These are phyloP conservation scores for Alectoris magna DNA, from an alignment of 2,797 vertebrate genomes.

Conservation along the genomic window DNA sequence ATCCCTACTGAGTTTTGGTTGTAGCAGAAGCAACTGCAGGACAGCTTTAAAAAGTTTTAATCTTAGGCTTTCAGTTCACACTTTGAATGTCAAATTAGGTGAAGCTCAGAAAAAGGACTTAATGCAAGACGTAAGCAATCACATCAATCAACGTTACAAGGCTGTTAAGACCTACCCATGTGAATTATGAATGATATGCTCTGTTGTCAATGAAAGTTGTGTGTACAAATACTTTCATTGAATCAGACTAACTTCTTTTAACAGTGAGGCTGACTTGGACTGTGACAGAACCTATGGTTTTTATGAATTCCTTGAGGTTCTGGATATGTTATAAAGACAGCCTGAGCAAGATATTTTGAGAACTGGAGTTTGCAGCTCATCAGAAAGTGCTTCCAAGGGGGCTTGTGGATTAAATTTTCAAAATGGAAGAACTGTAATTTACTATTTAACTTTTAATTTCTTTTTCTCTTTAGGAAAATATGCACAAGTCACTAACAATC, in stretches of 20 bases:
- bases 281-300: background rate
- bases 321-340: background rate
- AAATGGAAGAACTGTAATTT: background rate
- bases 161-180: background rate
- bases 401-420: background rate
- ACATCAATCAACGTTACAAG: background rate
- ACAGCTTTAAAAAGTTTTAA: background rate
- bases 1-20: background rate
- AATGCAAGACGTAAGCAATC: background rate
- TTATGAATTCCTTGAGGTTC: background rate
- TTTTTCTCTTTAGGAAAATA: slow-evolving; percentile 88
- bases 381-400: background rate
- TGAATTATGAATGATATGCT: background rate
- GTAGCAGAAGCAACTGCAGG: background rate
- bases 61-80: background rate
- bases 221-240: background rate
- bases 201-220: background rate
- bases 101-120: background rate
- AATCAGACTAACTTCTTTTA: background rate
- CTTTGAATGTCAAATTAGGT: background rate
- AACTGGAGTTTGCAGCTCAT: background rate
- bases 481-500: slow-evolving; percentile 98
- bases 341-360: background rate
- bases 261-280: background rate
- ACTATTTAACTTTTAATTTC: background rate